Conservation (phyloP, 2,113 vertebrate genomes). For the Stegastes partitus region DNA sequence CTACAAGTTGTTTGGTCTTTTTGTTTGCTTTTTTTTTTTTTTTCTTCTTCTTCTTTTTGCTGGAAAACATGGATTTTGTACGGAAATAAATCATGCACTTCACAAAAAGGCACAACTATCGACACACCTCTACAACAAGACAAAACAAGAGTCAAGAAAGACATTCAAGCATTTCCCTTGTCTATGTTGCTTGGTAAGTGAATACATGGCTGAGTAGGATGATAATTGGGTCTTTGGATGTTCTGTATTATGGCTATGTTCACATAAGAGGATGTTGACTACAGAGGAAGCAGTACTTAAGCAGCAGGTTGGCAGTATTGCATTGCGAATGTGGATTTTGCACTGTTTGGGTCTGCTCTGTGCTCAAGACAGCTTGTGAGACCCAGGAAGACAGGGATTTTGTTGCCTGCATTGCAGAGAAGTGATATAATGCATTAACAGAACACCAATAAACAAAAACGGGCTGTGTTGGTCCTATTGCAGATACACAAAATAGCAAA, state of each 20-base stretch:
- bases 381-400: constrained; percentile 82
- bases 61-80: constrained; percentile 71
- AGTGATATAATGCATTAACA: constrained; percentile 35
- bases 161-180: constrained; percentile 57
- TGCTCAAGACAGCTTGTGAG: constrained; percentile 30
- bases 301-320: constrained; percentile 79
- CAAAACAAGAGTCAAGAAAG: constrained; percentile 53
- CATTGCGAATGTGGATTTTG: constrained; percentile 68
- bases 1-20: constrained; percentile 44
- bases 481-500: constrained; percentile 43
- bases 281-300: constrained; percentile 56
- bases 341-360: constrained; percentile 48
- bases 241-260: constrained; percentile 56
- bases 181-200: constrained; percentile 46
- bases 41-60: constrained; percentile 60
- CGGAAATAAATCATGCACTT: constrained; percentile 80
- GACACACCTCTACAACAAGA: constrained; percentile 78
- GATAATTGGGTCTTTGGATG: constrained; percentile 65
- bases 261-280: constrained; percentile 27
- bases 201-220: not conserved
- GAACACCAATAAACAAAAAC: constrained; percentile 34
- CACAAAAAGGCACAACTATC: constrained; percentile 82
- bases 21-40: constrained; percentile 14
- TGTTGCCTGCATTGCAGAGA: constrained; percentile 81
- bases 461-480: constrained; percentile 62